phyloP scores from a whole-genome alignment of 2,888 invertebrate genomes.

The Asteroscopus sphinx region DNA sequence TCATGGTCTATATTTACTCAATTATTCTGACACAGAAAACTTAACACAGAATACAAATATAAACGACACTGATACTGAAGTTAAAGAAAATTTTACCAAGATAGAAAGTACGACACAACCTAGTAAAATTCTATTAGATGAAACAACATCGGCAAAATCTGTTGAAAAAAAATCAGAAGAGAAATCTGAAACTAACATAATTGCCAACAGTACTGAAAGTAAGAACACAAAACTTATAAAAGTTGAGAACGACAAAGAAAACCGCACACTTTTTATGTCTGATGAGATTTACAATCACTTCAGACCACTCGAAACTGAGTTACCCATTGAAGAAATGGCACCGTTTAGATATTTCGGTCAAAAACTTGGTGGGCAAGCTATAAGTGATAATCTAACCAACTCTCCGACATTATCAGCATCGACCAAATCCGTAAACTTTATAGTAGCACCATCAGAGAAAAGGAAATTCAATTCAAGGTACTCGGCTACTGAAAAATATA shows the following conservation, averaged over 20 bases:
- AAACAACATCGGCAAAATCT: constrained; percentile 55
- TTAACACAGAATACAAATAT: constrained; percentile 72
- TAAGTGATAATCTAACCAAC: constrained; percentile 83
- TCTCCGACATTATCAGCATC: constrained; percentile 85
- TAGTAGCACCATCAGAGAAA: constrained; percentile 80
- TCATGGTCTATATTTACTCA: constrained; percentile 86
- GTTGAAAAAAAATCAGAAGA: constrained; percentile 68
- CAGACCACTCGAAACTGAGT: constrained; percentile 90
- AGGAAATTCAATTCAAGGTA: constrained; percentile 84
- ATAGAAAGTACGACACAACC: constrained; percentile 62
- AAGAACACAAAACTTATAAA: constrained; percentile 72
- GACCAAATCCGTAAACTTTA: constrained; percentile 85
- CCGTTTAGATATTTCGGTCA: constrained; percentile 93
- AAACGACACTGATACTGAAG: constrained; percentile 68
- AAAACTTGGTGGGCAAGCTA: constrained; percentile 84
- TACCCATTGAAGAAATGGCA: constrained; percentile 91
- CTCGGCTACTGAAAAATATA: constrained; percentile 86
- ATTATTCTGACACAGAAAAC: constrained; percentile 86
- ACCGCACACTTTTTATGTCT: constrained; percentile 90
- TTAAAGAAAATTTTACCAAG: constrained; percentile 64
- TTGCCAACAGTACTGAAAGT: constrained; percentile 78
- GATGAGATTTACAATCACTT: constrained; percentile 91
- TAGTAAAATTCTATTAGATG: constrained; percentile 59
- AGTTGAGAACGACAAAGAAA: constrained; percentile 81
- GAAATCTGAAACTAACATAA: constrained; percentile 73